These are phyloP conservation scores for Sinella curviseta DNA, from an alignment of 1,140 invertebrate genomes.

Conservation along the genomic window DNA sequence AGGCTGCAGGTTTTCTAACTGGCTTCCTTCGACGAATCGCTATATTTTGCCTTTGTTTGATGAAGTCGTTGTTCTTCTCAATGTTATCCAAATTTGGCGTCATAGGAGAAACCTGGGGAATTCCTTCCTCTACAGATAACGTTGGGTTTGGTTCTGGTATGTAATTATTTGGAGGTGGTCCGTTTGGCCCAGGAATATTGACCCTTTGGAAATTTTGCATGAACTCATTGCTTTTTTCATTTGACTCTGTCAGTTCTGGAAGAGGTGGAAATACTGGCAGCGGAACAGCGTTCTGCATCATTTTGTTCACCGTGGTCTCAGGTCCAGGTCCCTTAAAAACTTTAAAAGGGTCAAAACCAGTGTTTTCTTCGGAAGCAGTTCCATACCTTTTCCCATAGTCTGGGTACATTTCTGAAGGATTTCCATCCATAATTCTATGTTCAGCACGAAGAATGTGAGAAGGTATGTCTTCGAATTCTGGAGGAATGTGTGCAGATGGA, in stretches of 20 bases:
- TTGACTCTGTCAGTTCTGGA: not conserved
- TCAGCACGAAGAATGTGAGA: constrained; percentile 23
- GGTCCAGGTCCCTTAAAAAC: constrained; percentile 14
- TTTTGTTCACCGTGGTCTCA: not conserved
- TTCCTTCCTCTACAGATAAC: not conserved
- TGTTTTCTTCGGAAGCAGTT: not conserved
- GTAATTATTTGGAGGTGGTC: too few relatives aligned
- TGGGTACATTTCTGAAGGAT: not conserved
- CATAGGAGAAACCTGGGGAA: not conserved
- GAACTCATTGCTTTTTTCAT: not conserved
- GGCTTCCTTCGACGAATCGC: not conserved
- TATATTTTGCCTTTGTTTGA: not conserved
- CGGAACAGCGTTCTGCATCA: not conserved
- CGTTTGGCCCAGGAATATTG: too few relatives aligned
- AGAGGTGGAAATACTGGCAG: not conserved
- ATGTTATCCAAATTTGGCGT: not conserved
- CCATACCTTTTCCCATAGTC: constrained; percentile 18
- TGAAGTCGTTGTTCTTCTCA: not conserved
- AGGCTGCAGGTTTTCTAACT: not conserved
- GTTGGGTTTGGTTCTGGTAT: too few relatives aligned
- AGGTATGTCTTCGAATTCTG: constrained; percentile 29
- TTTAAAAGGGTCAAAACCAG: constrained; percentile 12
- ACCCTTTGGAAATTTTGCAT: too few relatives aligned
- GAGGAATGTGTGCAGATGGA: not conserved
- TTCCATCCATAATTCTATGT: constrained; percentile 24